A percentile compares a stretch with the other conserved stretches of the same genome.
Conservation (phyloP, 92 coral and sea anemone species). For the Porites rus region DNA sequence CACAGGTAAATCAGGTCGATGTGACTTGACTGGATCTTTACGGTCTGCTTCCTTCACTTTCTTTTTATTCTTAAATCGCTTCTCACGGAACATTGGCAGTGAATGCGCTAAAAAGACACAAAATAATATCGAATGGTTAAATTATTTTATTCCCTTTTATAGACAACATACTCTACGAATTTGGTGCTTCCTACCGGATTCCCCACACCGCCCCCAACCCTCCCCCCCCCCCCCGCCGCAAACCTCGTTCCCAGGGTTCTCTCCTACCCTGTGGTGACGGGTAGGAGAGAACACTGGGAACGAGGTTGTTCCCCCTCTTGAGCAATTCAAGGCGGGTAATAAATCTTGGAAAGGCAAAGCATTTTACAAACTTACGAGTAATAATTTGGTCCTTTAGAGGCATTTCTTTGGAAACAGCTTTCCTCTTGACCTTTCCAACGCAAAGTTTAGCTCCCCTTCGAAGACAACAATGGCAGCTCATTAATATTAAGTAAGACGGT, state of each 20-base stretch:
- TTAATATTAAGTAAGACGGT: neutral
- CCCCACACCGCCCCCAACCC: too few species aligned
- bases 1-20: conserved; percentile 93
- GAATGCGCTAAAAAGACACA: conserved; percentile 79
- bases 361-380: conserved; percentile 77
- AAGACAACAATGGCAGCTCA: neutral
- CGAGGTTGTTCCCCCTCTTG: too few species aligned
- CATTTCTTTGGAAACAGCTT: conserved; percentile 84
- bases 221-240: too few species aligned
- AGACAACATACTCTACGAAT: too few species aligned
- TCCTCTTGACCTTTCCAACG: conserved; percentile 87
- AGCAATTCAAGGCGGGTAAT: too few species aligned
- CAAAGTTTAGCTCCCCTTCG: conserved; percentile 97
- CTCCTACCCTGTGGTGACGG: too few species aligned
- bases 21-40: conserved; percentile 90
- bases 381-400: conserved; percentile 92
- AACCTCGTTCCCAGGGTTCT: too few species aligned
- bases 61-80: conserved; percentile 89
- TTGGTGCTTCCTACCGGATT: too few species aligned
- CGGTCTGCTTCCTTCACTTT: conserved; percentile 89
- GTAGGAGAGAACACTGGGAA: too few species aligned
- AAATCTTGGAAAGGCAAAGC: neutral
- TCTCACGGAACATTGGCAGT: conserved; percentile 96
- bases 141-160: too few species aligned
- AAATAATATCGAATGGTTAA: too few species aligned